A percentile compares a stretch with the other conserved stretches of the same genome.
Evolutionary conservation across 2,888 invertebrate genomes (phyloP).

Genomic region (Orgyia antiqua): DNA sequence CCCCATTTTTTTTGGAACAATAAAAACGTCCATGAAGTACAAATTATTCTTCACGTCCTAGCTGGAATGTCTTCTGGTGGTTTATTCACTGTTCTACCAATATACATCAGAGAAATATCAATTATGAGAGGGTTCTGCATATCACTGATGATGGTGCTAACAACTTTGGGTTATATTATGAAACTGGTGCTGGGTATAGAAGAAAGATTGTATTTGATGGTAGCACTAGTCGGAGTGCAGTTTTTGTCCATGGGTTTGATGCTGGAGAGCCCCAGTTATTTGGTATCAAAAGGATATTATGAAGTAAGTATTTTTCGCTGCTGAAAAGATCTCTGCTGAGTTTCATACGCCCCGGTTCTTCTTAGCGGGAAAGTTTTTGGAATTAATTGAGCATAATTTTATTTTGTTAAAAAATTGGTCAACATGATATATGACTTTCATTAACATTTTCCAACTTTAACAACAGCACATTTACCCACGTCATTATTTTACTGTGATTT

Average conservation of each 20-base stretch:
- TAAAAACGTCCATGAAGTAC: constrained; percentile 17
- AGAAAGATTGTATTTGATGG: constrained; percentile 42
- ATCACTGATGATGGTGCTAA: constrained; percentile 41
- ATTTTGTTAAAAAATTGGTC: too few species aligned
- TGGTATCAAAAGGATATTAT: constrained; percentile 45
- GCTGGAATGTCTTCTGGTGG: constrained; percentile 52
- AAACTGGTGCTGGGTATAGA: constrained; percentile 38
- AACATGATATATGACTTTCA: too few species aligned
- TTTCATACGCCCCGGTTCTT: too few species aligned
- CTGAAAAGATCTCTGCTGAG: too few species aligned
- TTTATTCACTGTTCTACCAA: constrained; percentile 47
- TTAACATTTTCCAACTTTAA: too few species aligned
- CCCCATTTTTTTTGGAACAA: constrained; percentile 44
- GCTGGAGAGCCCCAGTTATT: constrained; percentile 52
- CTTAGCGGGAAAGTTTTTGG: too few species aligned
- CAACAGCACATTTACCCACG: too few species aligned
- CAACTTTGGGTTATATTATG: constrained; percentile 46
- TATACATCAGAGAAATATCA: constrained; percentile 51
- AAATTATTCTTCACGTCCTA: constrained; percentile 40
- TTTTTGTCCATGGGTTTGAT: constrained; percentile 40
- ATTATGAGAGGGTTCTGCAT: constrained; percentile 34
- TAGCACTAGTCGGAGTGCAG: constrained; percentile 44
- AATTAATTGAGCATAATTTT: too few species aligned
- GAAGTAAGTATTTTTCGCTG: constrained; percentile 46
- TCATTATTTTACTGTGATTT: too few species aligned